phyloP scores from a whole-genome alignment of 2,797 vertebrate genomes.

The Chelon labrosus region DNA sequence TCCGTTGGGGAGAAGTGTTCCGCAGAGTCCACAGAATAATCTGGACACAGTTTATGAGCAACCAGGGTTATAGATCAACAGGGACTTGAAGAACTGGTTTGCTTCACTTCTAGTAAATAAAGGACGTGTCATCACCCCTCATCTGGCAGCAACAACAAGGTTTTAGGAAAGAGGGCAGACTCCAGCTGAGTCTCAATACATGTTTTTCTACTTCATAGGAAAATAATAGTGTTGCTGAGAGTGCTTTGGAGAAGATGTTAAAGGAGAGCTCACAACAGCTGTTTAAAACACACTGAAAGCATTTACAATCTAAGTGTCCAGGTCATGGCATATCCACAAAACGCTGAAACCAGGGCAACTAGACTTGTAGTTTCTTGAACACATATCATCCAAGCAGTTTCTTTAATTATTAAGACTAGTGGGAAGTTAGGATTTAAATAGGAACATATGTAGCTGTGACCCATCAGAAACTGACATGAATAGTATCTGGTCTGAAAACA shows the following conservation, averaged over 20 bases:
- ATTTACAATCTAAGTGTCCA: no score
- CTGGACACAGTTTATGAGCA: conserved; percentile 42
- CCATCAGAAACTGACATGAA: no score
- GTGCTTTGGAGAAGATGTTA: not conserved
- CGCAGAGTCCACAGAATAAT: conserved; percentile 30
- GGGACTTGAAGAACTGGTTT: conserved; percentile 75
- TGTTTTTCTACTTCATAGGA: conserved; percentile 1
- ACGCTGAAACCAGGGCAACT: no score
- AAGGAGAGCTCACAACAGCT: not conserved
- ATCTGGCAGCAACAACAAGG: not conserved
- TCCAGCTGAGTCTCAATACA: conserved; percentile 14
- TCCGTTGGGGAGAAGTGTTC: not conserved
- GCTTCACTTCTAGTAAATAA: conserved; percentile 64
- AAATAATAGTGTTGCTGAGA: not conserved
- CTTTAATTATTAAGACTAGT: no score
- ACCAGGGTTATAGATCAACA: conserved; percentile 63
- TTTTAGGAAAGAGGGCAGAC: conserved; percentile 13
- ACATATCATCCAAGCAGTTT: no score
- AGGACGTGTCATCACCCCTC: conserved; percentile 45
- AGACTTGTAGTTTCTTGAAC: no score
- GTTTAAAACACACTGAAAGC: not conserved
- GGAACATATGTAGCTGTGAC: no score
- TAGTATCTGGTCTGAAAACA: no score
- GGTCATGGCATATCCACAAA: no score
- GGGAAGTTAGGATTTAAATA: no score